Evolutionary conservation across 2,888 invertebrate genomes (phyloP), one percentile per base, ranked within the genome.

Genomic region (Tyria jacobaeae): DNA sequence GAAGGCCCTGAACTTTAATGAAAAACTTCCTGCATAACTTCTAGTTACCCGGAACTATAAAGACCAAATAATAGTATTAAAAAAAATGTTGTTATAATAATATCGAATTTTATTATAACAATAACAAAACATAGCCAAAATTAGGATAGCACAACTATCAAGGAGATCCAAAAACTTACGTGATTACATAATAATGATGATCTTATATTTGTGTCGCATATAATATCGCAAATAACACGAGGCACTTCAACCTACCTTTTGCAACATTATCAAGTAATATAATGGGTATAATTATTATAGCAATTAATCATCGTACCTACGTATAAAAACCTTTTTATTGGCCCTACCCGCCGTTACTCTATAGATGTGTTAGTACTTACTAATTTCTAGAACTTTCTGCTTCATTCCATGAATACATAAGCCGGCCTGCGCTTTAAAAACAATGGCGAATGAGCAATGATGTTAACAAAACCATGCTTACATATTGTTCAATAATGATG

Each of bases 331-430:
- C n/a, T 9, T 48, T 48, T 56, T 35, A 14, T 31, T 48, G 25
- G 7, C 15, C 48, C 14, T 7, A n/a, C 15, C n/a, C 0, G 27
- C 27, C 7, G 7, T 31, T 55, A 2, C 12, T 56, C 34, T 44
- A 47, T 56, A 44, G 47, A 35, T 48, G 35, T 15, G 17, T 10
- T 41, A 24, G 39, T 55, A 44, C 15, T n/a, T 15, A 39, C 50
- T 41, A n/a, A 21, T 24, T 55, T 50, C 56, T 56, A 56, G 56
- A 56, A 56, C n/a, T 39, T 56, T 35, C 31, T 14, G 34, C 31
- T 41, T 58, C 51, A 21, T 44, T 44, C 44, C 44, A 21, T 12
- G 25, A 41, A 24, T 34, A 31, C 34, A 24, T 17, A 31, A 21
- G 24, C 17, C 34, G n/a, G 35, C 24, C 7, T 49, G 27, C 49